Conservation (phyloP, 30 jellyfish, hydroid and myxozoan species). For the Hydractinia echinata region DNA sequence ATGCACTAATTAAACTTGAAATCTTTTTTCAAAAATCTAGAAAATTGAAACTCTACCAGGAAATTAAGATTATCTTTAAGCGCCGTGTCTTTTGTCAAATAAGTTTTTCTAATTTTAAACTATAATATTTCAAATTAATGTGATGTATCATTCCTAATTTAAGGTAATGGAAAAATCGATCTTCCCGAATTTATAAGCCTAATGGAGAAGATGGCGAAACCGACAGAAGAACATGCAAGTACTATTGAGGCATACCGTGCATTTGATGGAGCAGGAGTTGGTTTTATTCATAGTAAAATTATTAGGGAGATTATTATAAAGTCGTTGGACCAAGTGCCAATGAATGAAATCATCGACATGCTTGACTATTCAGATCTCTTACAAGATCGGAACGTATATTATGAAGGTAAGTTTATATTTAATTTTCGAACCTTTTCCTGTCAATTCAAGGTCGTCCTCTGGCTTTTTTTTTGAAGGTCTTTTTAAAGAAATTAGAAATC, state of each 20-base stretch:
- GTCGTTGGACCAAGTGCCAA: slow-evolving; percentile 74
- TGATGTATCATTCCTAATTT: neutral
- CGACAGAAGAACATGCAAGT: slow-evolving; percentile 85
- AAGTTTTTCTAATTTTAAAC: too few species aligned
- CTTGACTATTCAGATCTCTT: slow-evolving; percentile 61
- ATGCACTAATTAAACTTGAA: too few species aligned
- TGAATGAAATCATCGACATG: slow-evolving; percentile 65
- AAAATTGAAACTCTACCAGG: too few species aligned
- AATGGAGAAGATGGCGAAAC: slow-evolving; percentile 93
- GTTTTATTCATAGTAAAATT: slow-evolving; percentile 42
- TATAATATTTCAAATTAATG: too few species aligned
- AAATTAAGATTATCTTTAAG: too few species aligned
- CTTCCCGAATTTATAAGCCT: slow-evolving; percentile 78
- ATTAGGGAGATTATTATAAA: slow-evolving; percentile 60
- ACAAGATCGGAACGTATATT: slow-evolving; percentile 58
- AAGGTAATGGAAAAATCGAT: slow-evolving; percentile 91
- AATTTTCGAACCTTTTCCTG: too few species aligned
- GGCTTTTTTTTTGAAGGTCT: too few species aligned
- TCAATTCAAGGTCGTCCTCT: too few species aligned
- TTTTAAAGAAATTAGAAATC: too few species aligned
- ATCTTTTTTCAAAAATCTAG: too few species aligned
- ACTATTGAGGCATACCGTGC: slow-evolving; percentile 82
- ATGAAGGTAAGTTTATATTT: slow-evolving; percentile 46
- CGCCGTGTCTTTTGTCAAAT: too few species aligned
- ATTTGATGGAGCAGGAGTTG: slow-evolving; percentile 74